Conservation (phyloP, 2,113 vertebrate genomes). For the Gasterosteus aculeatus region DNA sequence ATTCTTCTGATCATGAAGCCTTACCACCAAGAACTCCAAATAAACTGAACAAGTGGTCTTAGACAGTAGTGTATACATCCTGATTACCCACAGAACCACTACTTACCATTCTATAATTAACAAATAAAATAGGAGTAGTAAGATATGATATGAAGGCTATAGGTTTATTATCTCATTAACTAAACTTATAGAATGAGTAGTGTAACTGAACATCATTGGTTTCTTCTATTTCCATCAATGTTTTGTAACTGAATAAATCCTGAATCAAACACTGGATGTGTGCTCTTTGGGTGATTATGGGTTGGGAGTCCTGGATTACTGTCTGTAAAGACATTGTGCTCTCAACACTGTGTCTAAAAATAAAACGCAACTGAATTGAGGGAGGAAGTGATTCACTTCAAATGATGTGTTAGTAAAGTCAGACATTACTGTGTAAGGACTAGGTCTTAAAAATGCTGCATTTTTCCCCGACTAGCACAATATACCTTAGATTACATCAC, state of each 20-base stretch:
- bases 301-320: conserved; percentile 25
- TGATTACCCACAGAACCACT: background rate
- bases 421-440: conserved; percentile 15
- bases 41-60: background rate
- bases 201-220: conserved; percentile 1
- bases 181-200: background rate
- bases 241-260: background rate
- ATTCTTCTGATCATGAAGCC: background rate
- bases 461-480: background rate
- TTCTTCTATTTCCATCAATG: background rate
- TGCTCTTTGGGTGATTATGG: conserved; percentile 17
- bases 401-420: conserved; percentile 23
- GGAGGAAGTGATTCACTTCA: conserved; percentile 43
- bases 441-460: background rate
- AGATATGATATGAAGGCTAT: background rate
- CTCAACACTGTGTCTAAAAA: conserved; percentile 34
- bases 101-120: background rate
- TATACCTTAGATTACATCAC: background rate
- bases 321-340: conserved; percentile 11
- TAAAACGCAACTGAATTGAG: conserved; percentile 14
- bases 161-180: background rate
- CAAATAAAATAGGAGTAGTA: background rate
- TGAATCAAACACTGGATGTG: background rate
- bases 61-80: background rate
- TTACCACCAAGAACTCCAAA: background rate